These are phyloP conservation scores for Bombus pyrosoma DNA, from an alignment of 1,140 invertebrate genomes.

Conservation along the genomic window DNA sequence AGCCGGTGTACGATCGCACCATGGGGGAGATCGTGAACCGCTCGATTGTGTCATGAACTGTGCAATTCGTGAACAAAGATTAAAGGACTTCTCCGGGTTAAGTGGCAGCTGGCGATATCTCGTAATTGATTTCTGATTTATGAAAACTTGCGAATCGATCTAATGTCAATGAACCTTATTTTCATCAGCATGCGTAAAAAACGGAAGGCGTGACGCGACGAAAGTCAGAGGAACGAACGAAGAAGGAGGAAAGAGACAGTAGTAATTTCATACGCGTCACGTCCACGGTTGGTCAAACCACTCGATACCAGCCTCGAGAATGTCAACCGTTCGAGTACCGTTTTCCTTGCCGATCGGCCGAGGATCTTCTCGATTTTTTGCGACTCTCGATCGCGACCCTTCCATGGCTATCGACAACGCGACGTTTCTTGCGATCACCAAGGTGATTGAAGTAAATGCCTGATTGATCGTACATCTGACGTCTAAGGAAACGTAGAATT, in stretches of 20 bases:
- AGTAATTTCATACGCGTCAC: conserved; percentile 71
- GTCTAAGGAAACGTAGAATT: not conserved
- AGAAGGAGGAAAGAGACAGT: conserved; percentile 42
- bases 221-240: not conserved
- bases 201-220: not conserved
- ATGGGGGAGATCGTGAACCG: not conserved
- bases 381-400: conserved; percentile 6
- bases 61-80: not conserved
- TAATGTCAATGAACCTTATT: conserved; percentile 56
- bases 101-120: not conserved
- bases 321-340: conserved; percentile 75
- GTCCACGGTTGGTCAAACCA: conserved; percentile 65
- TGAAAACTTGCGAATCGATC: not conserved
- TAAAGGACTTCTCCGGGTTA: not conserved
- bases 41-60: not conserved
- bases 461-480: not conserved
- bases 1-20: too few relatives aligned
- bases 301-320: conserved; percentile 71
- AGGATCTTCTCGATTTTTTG: conserved; percentile 59
- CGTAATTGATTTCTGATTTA: not conserved
- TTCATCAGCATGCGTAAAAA: conserved; percentile 10
- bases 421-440: conserved; percentile 16
- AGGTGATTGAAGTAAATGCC: not conserved
- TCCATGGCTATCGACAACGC: conserved; percentile 22
- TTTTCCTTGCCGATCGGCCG: conserved; percentile 64